These are phyloP conservation scores for Tetheella fluctuosa DNA, from an alignment of 2,888 invertebrate genomes.

Conservation along the genomic window DNA sequence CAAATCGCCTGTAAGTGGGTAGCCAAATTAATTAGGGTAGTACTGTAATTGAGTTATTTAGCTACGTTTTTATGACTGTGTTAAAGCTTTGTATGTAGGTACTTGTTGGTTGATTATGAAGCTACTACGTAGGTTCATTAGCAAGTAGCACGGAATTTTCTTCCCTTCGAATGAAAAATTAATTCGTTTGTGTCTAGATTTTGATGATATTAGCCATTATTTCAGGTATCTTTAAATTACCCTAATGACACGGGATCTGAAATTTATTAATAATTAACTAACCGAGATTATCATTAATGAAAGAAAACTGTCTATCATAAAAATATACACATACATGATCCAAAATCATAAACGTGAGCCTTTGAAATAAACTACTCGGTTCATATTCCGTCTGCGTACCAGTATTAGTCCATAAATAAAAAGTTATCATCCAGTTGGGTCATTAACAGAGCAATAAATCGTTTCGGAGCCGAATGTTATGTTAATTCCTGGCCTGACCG, in stretches of 20 bases:
- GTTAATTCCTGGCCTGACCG: slow-evolving; percentile 63
- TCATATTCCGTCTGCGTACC: neutral
- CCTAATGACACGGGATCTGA: no score
- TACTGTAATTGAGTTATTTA: slow-evolving; percentile 9
- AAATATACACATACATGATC: neutral
- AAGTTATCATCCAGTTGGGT: slow-evolving; percentile 44
- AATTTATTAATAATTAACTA: no score
- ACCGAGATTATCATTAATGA: no score
- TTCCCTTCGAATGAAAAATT: no score
- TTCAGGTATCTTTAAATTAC: no score
- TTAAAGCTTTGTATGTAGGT: neutral
- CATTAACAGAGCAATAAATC: slow-evolving; percentile 62
- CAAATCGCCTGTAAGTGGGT: slow-evolving; percentile 3
- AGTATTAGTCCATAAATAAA: slow-evolving; percentile 29
- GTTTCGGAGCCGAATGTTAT: slow-evolving; percentile 50
- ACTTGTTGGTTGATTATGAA: neutral
- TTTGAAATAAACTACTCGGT: neutral
- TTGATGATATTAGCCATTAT: no score
- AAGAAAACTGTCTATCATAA: no score
- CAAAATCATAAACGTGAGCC: neutral
- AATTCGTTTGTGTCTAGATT: no score
- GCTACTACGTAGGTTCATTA: neutral
- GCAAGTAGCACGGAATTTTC: neutral
- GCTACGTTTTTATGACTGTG: slow-evolving; percentile 6
- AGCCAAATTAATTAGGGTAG: slow-evolving; percentile 1